These are phyloP conservation scores for Scotopteryx bipunctaria DNA, from an alignment of 2,888 invertebrate species.

Conservation along the genomic window DNA sequence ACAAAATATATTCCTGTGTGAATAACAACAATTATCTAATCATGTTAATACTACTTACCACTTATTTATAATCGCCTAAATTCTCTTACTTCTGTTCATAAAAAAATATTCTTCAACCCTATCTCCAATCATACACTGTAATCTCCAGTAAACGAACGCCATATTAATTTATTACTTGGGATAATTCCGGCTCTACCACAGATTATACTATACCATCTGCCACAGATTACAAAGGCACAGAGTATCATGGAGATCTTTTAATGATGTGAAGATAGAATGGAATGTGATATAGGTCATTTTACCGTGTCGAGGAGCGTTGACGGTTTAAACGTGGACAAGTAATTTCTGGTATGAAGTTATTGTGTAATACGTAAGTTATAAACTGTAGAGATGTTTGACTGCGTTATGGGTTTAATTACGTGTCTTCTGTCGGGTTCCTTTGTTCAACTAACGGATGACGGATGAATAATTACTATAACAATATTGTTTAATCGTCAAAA, in stretches of 20 bases:
- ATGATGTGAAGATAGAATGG: slow-evolving; percentile 32
- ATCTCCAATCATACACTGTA: slow-evolving; percentile 3
- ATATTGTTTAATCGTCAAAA: too few relatives aligned
- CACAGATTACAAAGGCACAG: slow-evolving; percentile 17
- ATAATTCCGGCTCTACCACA: slow-evolving; percentile 18
- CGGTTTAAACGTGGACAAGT: not conserved
- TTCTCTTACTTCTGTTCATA: not conserved
- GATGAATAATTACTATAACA: too few relatives aligned
- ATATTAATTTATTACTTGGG: slow-evolving; percentile 42
- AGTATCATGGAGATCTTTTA: slow-evolving; percentile 26
- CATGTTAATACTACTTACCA: too few relatives aligned
- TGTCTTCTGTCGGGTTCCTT: too few relatives aligned
- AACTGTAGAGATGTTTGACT: too few relatives aligned
- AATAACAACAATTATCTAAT: too few relatives aligned
- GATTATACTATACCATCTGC: slow-evolving; percentile 20
- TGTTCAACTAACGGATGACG: too few relatives aligned
- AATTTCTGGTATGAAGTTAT: not conserved
- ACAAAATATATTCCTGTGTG: too few relatives aligned
- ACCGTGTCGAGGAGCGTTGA: slow-evolving; percentile 5
- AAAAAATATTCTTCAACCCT: slow-evolving; percentile 16
- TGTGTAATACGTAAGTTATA: not conserved
- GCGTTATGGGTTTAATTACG: too few relatives aligned
- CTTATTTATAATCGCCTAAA: not conserved
- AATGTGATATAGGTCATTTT: slow-evolving; percentile 31
- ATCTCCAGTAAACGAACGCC: slow-evolving; percentile 25